Evolutionary conservation across 2,888 invertebrate species (phyloP), one percentile per base, ranked within the genome.

Genomic region (Philopedon plagiatum): DNA sequence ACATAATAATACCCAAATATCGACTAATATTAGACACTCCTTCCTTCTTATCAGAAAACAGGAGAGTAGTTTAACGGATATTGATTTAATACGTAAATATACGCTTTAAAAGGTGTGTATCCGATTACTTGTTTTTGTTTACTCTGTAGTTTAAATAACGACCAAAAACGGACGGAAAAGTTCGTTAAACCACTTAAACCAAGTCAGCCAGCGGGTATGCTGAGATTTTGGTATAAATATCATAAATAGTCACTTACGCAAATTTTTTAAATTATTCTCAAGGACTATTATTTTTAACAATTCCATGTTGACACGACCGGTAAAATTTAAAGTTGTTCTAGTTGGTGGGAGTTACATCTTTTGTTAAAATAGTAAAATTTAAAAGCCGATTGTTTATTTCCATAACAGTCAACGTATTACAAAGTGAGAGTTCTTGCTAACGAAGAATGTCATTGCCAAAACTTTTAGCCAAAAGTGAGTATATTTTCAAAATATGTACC

Each of bases 141-240:
- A 54, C 69, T 63, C 29, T 62, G n/a, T 9, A 44, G 34, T 56
- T 57, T 63, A 63, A 69, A 54, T 56, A 64, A 64, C 70, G 70
- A 34, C 18, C 34, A 56, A 69, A 69, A 68, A 60, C 58, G 21
- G 56, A 32, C 34, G 18, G 21, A 67, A 68, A 68, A 49, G 39
- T 39, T 68, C 61, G 60, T 66, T 58, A 71, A 51, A 51, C 15
- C 5, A 39, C 0, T 39, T 39, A 39, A 0, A 15, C 15, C 34
- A 34, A 8, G 7, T 5, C 9, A 39, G 0, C 13, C 15, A 5
- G 23, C 23, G 18, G 1, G 21, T 9, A 46, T 23, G 21, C 9
- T 5, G 2, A 11, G 0, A 15, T 13, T 57, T 57, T 58, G 41
- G 15, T 13, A 23, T 41, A 58, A 58, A 58, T 41, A 58, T 37